Conservation (phyloP, 1,140 invertebrate species). For the Chironomus striatipennis region DNA sequence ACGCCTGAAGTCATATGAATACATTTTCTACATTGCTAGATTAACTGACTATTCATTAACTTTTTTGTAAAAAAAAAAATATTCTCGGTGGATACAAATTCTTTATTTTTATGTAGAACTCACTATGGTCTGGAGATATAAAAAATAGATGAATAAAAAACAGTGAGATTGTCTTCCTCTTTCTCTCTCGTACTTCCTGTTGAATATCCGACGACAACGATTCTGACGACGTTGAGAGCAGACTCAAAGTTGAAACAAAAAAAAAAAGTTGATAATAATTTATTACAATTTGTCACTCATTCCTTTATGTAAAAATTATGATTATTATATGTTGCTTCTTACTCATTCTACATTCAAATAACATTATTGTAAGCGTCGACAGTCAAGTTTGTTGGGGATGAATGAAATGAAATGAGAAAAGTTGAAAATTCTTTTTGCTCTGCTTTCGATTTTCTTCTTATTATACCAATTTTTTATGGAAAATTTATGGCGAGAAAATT, state of each 20-base stretch:
- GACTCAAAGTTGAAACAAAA: background rate
- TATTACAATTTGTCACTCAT: slow-evolving; percentile 3
- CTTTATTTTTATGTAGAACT: background rate
- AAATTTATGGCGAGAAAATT: background rate
- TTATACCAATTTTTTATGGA: too few species aligned
- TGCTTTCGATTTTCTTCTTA: too few species aligned
- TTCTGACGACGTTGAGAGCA: background rate
- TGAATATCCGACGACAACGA: background rate
- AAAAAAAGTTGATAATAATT: slow-evolving; percentile 14
- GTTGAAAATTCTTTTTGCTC: background rate
- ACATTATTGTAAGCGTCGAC: slow-evolving; percentile 2
- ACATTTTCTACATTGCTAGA: background rate
- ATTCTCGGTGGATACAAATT: background rate
- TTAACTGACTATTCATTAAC: slow-evolving; percentile 1
- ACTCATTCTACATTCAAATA: background rate
- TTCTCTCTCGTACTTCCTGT: background rate
- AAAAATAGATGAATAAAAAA: too few species aligned
- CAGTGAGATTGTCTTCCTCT: too few species aligned
- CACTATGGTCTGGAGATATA: too few species aligned
- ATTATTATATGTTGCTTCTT: background rate
- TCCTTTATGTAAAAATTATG: too few species aligned
- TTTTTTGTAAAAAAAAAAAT: background rate
- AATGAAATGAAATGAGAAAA: slow-evolving; percentile 8
- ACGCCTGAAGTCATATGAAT: background rate
- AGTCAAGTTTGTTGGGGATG: background rate